Percentiles rank a stretch among this genome's conserved stretches.
Evolutionary conservation across 2,888 invertebrate genomes (phyloP).

Genomic region (Agonopterix alstromeriana): DNA sequence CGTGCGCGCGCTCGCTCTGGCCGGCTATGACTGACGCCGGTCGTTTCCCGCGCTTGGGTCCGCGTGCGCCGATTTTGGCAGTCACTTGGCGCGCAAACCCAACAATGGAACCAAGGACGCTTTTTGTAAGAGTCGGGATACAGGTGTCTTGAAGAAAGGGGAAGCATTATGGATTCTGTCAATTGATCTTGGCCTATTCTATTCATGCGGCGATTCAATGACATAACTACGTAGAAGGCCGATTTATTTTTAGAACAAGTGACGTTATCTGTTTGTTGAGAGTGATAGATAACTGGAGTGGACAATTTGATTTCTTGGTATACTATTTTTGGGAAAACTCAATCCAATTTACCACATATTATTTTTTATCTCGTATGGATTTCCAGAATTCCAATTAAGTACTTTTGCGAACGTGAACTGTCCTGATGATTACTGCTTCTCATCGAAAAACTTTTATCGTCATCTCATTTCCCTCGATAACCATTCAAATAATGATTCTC

Average conservation of each 20-base stretch:
- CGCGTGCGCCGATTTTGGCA: conserved; percentile 65
- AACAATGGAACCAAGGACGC: conserved; percentile 69
- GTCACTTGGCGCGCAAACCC: conserved; percentile 72
- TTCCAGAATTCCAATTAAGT: too few species aligned
- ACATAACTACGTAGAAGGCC: neutral
- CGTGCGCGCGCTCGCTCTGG: conserved; percentile 52
- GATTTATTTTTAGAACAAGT: conserved; percentile 14
- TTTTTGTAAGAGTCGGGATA: conserved; percentile 56
- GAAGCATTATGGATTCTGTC: conserved; percentile 18
- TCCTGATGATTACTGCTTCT: too few species aligned
- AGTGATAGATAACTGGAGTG: too few species aligned
- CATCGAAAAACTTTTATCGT: too few species aligned
- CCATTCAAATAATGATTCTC: too few species aligned
- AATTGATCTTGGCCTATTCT: neutral
- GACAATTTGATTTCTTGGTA: too few species aligned
- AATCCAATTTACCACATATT: too few species aligned
- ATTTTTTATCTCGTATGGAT: too few species aligned
- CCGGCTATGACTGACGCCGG: conserved; percentile 42
- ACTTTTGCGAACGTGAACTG: too few species aligned
- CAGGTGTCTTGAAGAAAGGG: conserved; percentile 61
- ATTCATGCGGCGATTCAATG: neutral
- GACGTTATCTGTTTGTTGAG: neutral
- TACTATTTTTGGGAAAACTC: too few species aligned
- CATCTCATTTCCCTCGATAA: too few species aligned
- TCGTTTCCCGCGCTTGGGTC: conserved; percentile 60